Evolutionary conservation across 2,888 invertebrate genomes (phyloP), one percentile per base, ranked within the genome.

Genomic region (Archaeoteleia sp.): DNA sequence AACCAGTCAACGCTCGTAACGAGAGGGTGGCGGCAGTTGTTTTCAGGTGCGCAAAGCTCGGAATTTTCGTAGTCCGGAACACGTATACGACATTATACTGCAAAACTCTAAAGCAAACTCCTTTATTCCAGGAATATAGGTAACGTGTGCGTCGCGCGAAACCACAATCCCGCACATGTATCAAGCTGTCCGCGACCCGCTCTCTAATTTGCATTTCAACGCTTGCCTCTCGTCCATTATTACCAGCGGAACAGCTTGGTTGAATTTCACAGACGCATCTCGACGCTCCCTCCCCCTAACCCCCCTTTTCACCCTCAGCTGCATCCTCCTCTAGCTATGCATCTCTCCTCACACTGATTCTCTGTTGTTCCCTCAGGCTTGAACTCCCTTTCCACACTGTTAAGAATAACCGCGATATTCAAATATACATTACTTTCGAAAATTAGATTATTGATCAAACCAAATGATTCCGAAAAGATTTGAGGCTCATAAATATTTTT

Each of bases 161-260:
- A 81, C 81, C 79, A 80, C 81, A 81, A 82, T 80, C 79, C 81
- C 81, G 81, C 80, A 82, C 82, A 82, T 82, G 82, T 82, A 82
- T 82, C 82, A 82, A 81, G 77, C 82, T 82, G 82, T 82, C 82
- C 81, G 75, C 82, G 82, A 80, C 79, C 76, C 78, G 79, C 79
- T 80, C 81, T 80, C 82, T 82, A 82, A 82, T 82, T 82, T 82
- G 82, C 82, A 82, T 82, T 82, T 82, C 82, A 82, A 82, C 82
- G 82, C 82, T 81, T 80, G 80, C 81, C 81, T 80, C 81, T 78
- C 79, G 80, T 82, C 80, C 82, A 81, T 82, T 82, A 82, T 82
- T 82, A 81, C 81, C 77, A 82, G 77, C 79, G 78, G 80, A 82
- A 82, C 81, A 82, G 82, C 82, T 81, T 81, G 81, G 82, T 82